Conservation (phyloP, 2,113 vertebrate species). For the Gymnobelideus leadbeateri region DNA sequence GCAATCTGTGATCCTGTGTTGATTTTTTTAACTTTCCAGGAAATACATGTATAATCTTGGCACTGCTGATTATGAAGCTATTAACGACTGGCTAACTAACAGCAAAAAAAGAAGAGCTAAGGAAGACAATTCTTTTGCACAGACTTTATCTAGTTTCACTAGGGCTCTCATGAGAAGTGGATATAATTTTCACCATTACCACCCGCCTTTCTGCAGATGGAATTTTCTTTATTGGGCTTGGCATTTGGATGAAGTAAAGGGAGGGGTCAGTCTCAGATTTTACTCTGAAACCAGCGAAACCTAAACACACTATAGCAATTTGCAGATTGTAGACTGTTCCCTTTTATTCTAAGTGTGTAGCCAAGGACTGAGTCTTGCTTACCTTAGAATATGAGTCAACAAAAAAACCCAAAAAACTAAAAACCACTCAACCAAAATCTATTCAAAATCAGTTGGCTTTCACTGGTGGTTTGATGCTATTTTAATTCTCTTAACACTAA, state of each 20-base stretch:
- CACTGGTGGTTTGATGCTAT: not conserved
- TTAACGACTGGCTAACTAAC: slow-evolving; percentile 46
- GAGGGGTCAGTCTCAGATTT: not conserved
- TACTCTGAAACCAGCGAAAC: not conserved
- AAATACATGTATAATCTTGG: slow-evolving; percentile 49
- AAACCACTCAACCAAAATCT: not conserved
- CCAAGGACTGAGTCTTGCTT: not conserved
- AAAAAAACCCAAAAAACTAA: not conserved
- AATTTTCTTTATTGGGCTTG: slow-evolving; percentile 11
- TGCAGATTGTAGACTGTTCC: not conserved
- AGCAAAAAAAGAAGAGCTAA: slow-evolving; percentile 60
- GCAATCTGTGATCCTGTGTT: not conserved
- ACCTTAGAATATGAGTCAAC: not conserved
- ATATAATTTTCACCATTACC: slow-evolving; percentile 30
- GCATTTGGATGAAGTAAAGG: slow-evolving; percentile 1
- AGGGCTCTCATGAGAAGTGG: slow-evolving; percentile 11
- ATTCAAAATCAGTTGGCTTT: not conserved
- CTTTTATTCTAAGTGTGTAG: slow-evolving; percentile 4
- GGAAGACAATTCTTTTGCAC: slow-evolving; percentile 35
- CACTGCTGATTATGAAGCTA: slow-evolving; percentile 61
- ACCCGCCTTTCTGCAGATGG: not conserved
- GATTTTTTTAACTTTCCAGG: slow-evolving; percentile 75
- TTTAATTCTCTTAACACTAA: slow-evolving; percentile 20
- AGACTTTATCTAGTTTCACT: slow-evolving; percentile 43
- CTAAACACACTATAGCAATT: slow-evolving; percentile 35